Base-by-base conservation (phyloP, 37 sponge, comb jelly and placozoan species). In the Halisarca cf. caerulea region DNA sequence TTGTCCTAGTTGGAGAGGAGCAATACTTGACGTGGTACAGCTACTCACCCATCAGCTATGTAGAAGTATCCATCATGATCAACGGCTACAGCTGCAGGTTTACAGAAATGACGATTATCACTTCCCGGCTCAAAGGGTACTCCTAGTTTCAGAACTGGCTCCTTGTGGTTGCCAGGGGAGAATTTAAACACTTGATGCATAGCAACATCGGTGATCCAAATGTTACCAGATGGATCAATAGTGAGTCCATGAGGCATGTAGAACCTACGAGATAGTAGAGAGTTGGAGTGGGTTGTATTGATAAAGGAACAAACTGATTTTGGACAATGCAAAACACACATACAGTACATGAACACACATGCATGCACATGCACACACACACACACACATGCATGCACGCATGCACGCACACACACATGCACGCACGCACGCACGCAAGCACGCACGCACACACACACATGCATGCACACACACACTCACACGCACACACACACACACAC, bases 121-220 rank as follows among this genome's bases (percentile, higher is more conserved):
- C n/a, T 60, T 27, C 94, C 98, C 0, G 96, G 96, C 20, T 64
- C 42, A 43, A 95, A 93, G 7, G 78, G 71, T 2, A 54, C 82
- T 34, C 98, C 98, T 17, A 94, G 85, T n/a, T 58, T 62, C 35
- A 97, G 86, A 3, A 38, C 4, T 2, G 91, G 90, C 27, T 87
- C 60, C 0, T 60, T 78, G 7, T 30, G 18, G 27, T 64, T 78
- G 9, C 37, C 58, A 20, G 80, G 36, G n/a, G 23, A 9, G 45
- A 89, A 94, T 60, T 86, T 94, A 78, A 91, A 89, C 44, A 94
- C 90, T 75, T 98, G 98, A 57, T 98, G 98, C 80, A 93, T 61
- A 25, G 94, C 98, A 1, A 93, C 94, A 43, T 98, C 98, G 35
- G 98, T 98, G 55, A 98, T 80, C 94, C 92, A 98, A 58, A 90